A percentile compares a stretch with the other conserved stretches of the same genome.
phyloP scores from a whole-genome alignment of 2,888 invertebrate genomes.

The Watsonalla binaria region DNA sequence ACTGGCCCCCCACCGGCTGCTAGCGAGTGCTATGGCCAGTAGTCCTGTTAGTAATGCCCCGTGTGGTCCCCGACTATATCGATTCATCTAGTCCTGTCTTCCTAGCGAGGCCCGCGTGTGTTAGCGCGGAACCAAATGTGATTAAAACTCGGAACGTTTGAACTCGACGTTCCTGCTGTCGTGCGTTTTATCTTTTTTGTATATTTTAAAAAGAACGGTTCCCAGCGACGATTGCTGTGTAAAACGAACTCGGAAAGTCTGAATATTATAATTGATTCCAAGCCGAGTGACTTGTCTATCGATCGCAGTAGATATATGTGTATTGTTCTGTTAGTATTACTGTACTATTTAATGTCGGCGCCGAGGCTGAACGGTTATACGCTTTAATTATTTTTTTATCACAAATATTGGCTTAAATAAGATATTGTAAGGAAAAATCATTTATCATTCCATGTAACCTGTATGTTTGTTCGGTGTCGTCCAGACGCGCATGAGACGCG shows the following conservation, averaged over 20 bases:
- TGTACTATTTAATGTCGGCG: conserved; percentile 18
- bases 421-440: conserved; percentile 42
- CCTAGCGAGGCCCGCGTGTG: conserved; percentile 31
- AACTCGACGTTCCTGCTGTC: background rate
- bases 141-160: conserved; percentile 1
- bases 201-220: background rate
- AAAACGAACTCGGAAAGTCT: background rate
- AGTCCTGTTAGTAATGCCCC: too few relatives aligned
- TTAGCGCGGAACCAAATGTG: background rate
- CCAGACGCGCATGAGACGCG: conserved; percentile 26
- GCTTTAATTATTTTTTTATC: conserved; percentile 51
- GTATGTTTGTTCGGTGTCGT: conserved; percentile 24
- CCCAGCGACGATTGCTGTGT: background rate
- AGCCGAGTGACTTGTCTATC: background rate
- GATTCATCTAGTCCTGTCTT: conserved; percentile 65
- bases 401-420: conserved; percentile 47
- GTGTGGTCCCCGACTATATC: conserved; percentile 13
- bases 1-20: background rate
- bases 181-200: background rate
- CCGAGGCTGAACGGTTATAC: conserved; percentile 35
- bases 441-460: conserved; percentile 53
- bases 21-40: background rate
- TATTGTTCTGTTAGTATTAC: conserved; percentile 10
- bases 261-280: background rate
- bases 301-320: conserved; percentile 8